phyloP scores from a whole-genome alignment of 2,797 vertebrate species.

The Amazona finschi region DNA sequence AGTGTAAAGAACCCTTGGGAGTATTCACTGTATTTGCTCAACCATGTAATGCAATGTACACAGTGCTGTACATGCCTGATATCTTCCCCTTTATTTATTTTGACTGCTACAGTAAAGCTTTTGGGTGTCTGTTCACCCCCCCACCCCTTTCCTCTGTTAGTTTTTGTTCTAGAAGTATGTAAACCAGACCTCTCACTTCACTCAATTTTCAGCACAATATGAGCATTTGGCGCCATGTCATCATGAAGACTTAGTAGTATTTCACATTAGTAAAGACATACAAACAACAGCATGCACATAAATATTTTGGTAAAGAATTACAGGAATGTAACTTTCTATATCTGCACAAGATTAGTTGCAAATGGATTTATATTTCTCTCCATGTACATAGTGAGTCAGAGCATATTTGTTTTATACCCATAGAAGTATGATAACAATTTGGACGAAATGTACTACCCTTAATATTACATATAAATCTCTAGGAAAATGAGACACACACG shows the following conservation, averaged over 20 bases:
- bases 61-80: neutral
- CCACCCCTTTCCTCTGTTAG: neutral
- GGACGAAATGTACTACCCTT: neutral
- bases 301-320: neutral
- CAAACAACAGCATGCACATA: neutral
- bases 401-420: neutral
- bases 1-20: neutral
- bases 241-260: neutral
- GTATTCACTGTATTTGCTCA: neutral
- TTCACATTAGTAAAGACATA: neutral
- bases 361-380: neutral
- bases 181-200: neutral
- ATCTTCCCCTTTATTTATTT: neutral
- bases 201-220: neutral
- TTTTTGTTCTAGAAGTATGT: neutral
- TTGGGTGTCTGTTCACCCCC: accelerated
- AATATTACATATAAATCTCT: neutral
- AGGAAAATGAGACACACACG: neutral
- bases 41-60: neutral
- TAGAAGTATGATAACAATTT: neutral
- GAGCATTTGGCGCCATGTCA: neutral
- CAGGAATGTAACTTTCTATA: neutral
- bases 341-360: neutral
- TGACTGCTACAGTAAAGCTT: neutral
- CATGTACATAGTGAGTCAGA: neutral